Evolutionary conservation across 2,113 vertebrate species (phyloP).

Genomic region (Clarias gariepinus): DNA sequence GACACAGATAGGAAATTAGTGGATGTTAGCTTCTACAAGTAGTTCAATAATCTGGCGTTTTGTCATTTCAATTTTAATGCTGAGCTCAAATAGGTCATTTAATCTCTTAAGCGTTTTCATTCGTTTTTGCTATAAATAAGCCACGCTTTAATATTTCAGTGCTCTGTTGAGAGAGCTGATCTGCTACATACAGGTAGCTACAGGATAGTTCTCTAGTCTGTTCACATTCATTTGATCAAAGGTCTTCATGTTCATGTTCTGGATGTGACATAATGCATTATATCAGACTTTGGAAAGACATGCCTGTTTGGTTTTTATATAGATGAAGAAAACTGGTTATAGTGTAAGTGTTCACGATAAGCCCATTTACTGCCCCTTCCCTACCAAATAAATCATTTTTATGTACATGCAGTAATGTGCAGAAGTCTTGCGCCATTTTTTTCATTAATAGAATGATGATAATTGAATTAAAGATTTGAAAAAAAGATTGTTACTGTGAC

Average conservation of each 20-base stretch:
- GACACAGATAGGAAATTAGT: background rate
- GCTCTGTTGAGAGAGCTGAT: slow-evolving; percentile 21
- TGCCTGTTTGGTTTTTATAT: background rate
- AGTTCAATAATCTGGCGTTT: background rate
- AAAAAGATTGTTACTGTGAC: too few relatives aligned
- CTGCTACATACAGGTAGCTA: background rate
- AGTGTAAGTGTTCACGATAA: background rate
- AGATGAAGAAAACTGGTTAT: background rate
- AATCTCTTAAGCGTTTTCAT: slow-evolving; percentile 14
- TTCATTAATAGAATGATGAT: too few relatives aligned
- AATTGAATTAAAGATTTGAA: too few relatives aligned
- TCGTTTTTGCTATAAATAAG: slow-evolving; percentile 43
- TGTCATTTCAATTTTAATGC: slow-evolving; percentile 20
- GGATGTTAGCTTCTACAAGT: background rate
- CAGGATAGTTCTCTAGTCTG: background rate
- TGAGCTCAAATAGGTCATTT: slow-evolving; percentile 38
- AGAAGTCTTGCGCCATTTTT: too few relatives aligned
- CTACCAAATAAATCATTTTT: too few relatives aligned
- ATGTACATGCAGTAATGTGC: too few relatives aligned
- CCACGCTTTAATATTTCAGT: slow-evolving; percentile 31
- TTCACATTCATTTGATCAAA: background rate
- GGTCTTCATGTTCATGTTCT: background rate
- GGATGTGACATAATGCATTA: background rate
- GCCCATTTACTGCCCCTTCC: too few relatives aligned
- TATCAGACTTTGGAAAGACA: background rate